Conservation (phyloP, 2,888 invertebrate species). For the Chrysopilus asiliformis region DNA sequence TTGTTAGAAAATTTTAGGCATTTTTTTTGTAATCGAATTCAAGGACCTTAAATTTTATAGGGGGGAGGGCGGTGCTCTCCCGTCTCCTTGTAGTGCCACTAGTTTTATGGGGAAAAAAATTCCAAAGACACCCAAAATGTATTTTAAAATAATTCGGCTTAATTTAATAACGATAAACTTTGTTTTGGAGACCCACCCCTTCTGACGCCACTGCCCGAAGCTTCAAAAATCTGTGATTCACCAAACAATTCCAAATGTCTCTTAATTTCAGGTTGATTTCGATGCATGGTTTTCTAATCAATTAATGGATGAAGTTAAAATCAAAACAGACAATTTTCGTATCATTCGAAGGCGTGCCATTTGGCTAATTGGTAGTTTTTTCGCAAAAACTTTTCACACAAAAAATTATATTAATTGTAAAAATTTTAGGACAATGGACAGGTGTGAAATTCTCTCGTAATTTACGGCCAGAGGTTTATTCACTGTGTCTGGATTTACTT, state of each 20-base stretch:
- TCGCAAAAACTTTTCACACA: background rate
- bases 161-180: too few species aligned
- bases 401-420: too few species aligned
- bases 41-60: too few species aligned
- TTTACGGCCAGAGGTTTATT: constrained; percentile 69
- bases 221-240: too few species aligned
- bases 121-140: too few species aligned
- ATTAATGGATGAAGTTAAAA: constrained; percentile 66
- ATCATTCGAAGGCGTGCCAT: constrained; percentile 74
- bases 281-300: constrained; percentile 82
- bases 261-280: constrained; percentile 86
- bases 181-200: too few species aligned
- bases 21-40: background rate
- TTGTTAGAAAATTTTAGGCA: background rate
- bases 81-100: too few species aligned
- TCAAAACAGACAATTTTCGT: constrained; percentile 68
- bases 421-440: constrained; percentile 48
- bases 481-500: constrained; percentile 59
- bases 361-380: constrained; percentile 53
- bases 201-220: too few species aligned
- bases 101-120: too few species aligned
- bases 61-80: too few species aligned
- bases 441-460: constrained; percentile 70
- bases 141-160: too few species aligned
- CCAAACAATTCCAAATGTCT: too few species aligned